Base-by-base conservation (phyloP, 2,113 vertebrate genomes). In the Rhinopithecus roxellana region DNA sequence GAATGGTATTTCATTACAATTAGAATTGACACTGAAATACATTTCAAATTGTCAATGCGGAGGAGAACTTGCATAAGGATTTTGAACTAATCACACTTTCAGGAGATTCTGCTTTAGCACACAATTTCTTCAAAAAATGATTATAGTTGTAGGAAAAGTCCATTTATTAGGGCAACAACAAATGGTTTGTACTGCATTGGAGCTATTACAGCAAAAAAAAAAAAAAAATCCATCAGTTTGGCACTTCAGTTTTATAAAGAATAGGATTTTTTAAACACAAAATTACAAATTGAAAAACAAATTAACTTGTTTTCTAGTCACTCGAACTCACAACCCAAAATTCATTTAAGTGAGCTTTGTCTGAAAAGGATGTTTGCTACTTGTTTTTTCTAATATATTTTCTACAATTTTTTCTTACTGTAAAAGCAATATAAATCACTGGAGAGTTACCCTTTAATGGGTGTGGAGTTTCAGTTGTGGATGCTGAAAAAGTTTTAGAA, bases 271-370 rank as follows among this genome's bases (percentile, higher is more conserved):
- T 75, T 32, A 67, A 79, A 70, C 59, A 94, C 43, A 83, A 89
- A 72, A 92, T 52, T 89, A 70, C 55, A 90, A 89, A 94, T 43
- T 67, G 70, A 88, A 97, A 89, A n/a, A 90, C 55, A 95, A 77
- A 97, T 84, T 69, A 89, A 59, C 55, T 89, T 92, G 61, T 94
- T 90, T 57, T 35, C 78, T 8, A 82, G 20, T 93, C 48, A 74
- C 72, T 93, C 94, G 61, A 72, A 90, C 52, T 75, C 85, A 90
- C 0, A 93, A 91, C 55, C 35, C 32, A 8, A 94, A 87, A 86
- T 74, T 67, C 13, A 93, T 35, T 96, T 86, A 97, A 93, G 80
- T 70, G 17, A 93, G 45, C 69, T 64, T 97, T 90, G 4, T 78
- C 16, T 45, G 23, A 67, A 97, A 97, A 95, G 52, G 22, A 77